Evolutionary conservation across 2,888 invertebrate species (phyloP), one percentile per base, ranked within the genome.

Genomic region (Acleris laterana): DNA sequence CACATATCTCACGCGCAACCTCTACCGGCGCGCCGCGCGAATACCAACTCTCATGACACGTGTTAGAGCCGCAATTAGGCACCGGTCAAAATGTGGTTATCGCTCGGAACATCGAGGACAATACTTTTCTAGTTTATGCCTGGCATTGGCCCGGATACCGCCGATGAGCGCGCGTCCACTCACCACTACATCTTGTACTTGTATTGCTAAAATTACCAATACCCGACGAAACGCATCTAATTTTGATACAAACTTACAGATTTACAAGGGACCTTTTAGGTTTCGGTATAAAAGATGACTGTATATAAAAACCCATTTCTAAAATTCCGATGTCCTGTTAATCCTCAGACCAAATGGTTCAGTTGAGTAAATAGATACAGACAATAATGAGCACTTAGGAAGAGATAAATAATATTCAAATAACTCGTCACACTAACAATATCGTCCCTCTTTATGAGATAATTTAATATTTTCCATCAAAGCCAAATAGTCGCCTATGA

Each of bases 1-100:
- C 89, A 90, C 90, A 91, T 92, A 93, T 92, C 92, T 92, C 92
- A 93, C 92, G 92, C 88, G 89, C 88, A 90, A 91, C 91, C 88
- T 90, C 90, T 85, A 83, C 81, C 69, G 68, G 49, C 65, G 19
- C 60, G 53, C 61, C 72, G 68, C 32, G 57, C 81, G 59, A 88
- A 86, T 81, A 77, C 68, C 70, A 63, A 87, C 87, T 79, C 77
- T 90, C 85, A 62, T 59, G 3, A 49, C 44, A 69, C 28, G 70
- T 60, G 61, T 74, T 84, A 90, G 74, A 84, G 84, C 73, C 77
- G 78, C 74, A 75, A 84, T 83, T 87, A 71, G 70, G 69, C 68
- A 68, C 70, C 38, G 70, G 65, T 55, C 46, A 65, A 69, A 69
- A 76, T 82, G 87, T 80, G 85, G 89, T 91, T 90, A 93, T 92